phyloP scores from a whole-genome alignment of 2,797 vertebrate genomes.

The Petrocephalus sullivani region DNA sequence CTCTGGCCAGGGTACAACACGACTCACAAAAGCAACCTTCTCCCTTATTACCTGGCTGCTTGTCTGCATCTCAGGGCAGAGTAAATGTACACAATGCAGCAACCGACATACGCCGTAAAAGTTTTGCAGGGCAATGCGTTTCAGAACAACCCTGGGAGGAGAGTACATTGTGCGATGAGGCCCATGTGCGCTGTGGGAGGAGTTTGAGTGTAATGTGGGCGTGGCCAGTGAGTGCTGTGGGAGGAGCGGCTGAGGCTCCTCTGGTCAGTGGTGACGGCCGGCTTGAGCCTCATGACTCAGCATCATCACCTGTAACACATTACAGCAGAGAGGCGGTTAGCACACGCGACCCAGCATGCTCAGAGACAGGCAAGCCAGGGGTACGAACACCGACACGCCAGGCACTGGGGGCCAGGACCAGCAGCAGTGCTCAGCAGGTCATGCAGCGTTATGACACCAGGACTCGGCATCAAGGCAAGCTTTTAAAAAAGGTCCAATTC shows the following conservation, averaged over 20 bases:
- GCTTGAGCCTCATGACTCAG: conserved; percentile 53
- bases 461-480: not conserved
- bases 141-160: not conserved
- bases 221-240: conserved; percentile 50
- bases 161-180: not conserved
- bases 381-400: not conserved
- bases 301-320: conserved; percentile 66
- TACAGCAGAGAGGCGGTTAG: conserved; percentile 40
- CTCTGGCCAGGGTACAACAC: not conserved
- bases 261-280: conserved; percentile 56
- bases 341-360: not conserved
- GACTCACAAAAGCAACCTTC: too few species aligned
- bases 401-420: not conserved
- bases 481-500: not conserved
- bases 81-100: not conserved
- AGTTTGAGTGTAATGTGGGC: conserved; percentile 38
- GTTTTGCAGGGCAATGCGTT: not conserved
- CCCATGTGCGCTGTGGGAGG: conserved; percentile 14
- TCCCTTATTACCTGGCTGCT: not conserved
- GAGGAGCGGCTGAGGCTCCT: conserved; percentile 50
- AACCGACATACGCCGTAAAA: not conserved
- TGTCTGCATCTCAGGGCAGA: not conserved
- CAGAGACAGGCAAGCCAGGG: not conserved
- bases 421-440: not conserved
- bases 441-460: not conserved